Percentiles rank a stretch among this genome's conserved stretches.
Conservation (phyloP, 2,113 vertebrate genomes). For the Malurus cyaneus region DNA sequence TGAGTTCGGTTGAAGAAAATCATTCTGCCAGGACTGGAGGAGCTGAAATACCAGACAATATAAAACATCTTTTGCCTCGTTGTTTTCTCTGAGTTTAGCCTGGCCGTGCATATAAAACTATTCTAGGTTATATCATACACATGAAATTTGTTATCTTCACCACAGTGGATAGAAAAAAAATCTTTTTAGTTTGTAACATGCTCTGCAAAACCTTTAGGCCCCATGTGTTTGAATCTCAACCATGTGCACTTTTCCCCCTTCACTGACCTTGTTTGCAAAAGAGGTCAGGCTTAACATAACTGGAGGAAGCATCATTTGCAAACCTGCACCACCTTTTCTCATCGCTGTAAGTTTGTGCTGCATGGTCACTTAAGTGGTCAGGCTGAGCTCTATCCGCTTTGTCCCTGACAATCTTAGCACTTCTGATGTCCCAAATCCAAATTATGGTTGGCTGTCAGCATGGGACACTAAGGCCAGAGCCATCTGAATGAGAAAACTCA, state of each 20-base stretch:
- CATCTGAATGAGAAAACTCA: background rate
- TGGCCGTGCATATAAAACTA: background rate
- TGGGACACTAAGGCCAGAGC: background rate
- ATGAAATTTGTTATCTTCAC: background rate
- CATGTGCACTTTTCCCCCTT: background rate
- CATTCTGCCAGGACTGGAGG: background rate
- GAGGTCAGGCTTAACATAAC: background rate
- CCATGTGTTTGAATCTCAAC: slow-evolving; percentile 21
- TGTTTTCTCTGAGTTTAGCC: background rate
- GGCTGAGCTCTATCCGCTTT: background rate
- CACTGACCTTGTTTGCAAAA: background rate
- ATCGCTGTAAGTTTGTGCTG: background rate
- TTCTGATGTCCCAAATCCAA: background rate
- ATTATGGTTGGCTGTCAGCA: background rate
- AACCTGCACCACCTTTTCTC: background rate
- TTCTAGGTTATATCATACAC: background rate
- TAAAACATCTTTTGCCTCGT: background rate
- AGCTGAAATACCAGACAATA: background rate
- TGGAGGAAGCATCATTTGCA: background rate
- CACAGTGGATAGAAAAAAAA: background rate
- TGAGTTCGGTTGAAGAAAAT: background rate
- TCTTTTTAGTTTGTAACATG: background rate
- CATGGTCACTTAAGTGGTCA: background rate
- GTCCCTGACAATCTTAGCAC: background rate
- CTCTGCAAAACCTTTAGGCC: slow-evolving; percentile 7